Evolutionary conservation across 2,113 vertebrate genomes (phyloP).

Genomic region (Clarias gariepinus): DNA sequence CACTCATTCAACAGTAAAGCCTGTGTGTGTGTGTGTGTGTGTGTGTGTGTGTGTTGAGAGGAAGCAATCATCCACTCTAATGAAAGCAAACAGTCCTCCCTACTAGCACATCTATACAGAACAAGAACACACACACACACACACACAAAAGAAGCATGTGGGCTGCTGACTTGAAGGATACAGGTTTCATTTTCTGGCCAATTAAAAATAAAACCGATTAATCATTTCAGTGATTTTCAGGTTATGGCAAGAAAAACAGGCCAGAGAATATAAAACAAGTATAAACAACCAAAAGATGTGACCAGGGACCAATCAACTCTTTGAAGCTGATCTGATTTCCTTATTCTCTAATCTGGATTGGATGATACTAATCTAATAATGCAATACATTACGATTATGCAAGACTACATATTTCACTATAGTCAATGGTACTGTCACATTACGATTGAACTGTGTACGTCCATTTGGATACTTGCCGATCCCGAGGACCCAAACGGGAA

Average conservation of each 20-base stretch:
- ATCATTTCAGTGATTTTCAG: not conserved
- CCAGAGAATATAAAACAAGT: not conserved
- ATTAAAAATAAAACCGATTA: not conserved
- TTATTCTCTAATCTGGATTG: not conserved
- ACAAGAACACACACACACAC: not conserved
- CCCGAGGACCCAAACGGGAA: too few species aligned
- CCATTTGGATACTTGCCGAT: too few species aligned
- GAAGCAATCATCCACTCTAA: constrained; percentile 43
- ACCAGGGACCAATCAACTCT: not conserved
- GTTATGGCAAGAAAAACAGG: not conserved
- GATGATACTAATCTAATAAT: not conserved
- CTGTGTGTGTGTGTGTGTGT: constrained; percentile 16
- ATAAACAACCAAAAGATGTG: not conserved
- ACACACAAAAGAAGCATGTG: not conserved
- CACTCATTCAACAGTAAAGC: constrained; percentile 31
- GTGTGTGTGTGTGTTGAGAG: constrained; percentile 22
- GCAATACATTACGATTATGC: not conserved
- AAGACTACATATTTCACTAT: not conserved
- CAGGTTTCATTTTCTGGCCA: not conserved
- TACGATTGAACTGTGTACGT: too few species aligned
- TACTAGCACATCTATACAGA: not conserved
- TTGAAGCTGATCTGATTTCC: not conserved
- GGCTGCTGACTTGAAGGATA: not conserved
- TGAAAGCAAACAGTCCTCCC: constrained; percentile 44
- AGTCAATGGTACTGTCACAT: too few species aligned